phyloP scores from a whole-genome alignment of 2,113 vertebrate species.

The Trematocara stigmaticum region DNA sequence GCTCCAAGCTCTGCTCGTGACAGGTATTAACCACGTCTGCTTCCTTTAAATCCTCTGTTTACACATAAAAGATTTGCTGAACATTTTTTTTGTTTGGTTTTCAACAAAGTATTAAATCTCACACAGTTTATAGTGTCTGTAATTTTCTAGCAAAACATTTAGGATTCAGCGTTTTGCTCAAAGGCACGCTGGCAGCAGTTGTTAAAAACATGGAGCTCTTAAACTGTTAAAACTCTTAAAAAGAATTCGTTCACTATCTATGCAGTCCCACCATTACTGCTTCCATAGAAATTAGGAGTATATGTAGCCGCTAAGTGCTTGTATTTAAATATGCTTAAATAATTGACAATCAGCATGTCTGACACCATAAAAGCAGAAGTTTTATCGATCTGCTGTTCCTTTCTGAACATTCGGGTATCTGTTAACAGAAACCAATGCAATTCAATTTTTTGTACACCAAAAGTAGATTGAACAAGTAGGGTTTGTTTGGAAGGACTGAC shows the following conservation, averaged over 20 bases:
- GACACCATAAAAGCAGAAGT: background rate
- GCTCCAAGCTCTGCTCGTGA: background rate
- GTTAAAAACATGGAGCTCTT: background rate
- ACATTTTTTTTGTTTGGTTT: background rate
- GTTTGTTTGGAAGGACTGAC: background rate
- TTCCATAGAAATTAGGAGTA: rapidly evolving
- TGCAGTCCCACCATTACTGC: background rate
- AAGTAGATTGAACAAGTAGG: background rate
- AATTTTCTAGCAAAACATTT: background rate
- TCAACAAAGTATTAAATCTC: background rate
- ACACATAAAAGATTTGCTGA: background rate
- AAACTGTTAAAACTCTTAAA: background rate
- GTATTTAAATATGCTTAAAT: background rate
- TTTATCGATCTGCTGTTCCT: background rate
- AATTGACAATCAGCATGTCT: background rate
- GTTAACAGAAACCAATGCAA: background rate
- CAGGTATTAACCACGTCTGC: background rate
- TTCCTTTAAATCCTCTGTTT: background rate
- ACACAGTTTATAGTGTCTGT: background rate
- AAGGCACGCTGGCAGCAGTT: background rate
- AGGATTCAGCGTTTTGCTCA: background rate
- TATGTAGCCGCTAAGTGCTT: background rate
- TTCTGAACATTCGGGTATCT: background rate
- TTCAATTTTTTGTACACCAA: background rate
- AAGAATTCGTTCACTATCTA: rapidly evolving